Conservation (phyloP, 2,797 vertebrate genomes). For the Oreonectes daqikongensis region DNA sequence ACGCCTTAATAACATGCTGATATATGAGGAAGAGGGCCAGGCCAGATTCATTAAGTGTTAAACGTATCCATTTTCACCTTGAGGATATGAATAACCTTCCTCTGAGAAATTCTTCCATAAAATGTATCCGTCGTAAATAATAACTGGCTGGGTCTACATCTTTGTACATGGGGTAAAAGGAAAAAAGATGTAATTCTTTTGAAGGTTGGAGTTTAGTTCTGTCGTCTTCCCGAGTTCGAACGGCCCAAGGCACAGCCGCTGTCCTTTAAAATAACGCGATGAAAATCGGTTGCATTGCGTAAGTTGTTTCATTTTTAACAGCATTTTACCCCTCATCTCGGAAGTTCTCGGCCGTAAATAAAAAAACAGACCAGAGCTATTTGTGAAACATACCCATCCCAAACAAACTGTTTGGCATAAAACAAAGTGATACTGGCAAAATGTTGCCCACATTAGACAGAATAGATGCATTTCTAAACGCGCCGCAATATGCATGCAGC, state of each 20-base stretch:
- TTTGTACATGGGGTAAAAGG: constrained; percentile 64
- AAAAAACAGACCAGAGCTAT: not conserved
- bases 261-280: constrained; percentile 8
- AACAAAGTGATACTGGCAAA: constrained; percentile 23
- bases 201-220: constrained; percentile 67
- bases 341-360: not conserved
- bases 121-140: constrained; percentile 83
- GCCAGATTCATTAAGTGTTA: constrained; percentile 84
- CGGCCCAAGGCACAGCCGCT: not conserved
- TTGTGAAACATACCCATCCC: constrained; percentile 19
- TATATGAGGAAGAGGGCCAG: constrained; percentile 78
- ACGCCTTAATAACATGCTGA: constrained; percentile 87
- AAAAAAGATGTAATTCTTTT: constrained; percentile 67
- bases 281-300: not conserved
- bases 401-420: constrained; percentile 35
- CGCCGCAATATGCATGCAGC: constrained; percentile 15
- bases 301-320: not conserved
- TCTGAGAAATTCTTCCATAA: constrained; percentile 82
- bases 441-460: constrained; percentile 9
- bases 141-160: constrained; percentile 72
- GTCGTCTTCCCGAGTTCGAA: not conserved
- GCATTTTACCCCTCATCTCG: not conserved
- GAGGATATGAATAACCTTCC: constrained; percentile 82
- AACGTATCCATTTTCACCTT: constrained; percentile 86
- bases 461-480: constrained; percentile 17